Conservation (phyloP, 1,140 invertebrate species). For the Medauroidea extradentata region DNA sequence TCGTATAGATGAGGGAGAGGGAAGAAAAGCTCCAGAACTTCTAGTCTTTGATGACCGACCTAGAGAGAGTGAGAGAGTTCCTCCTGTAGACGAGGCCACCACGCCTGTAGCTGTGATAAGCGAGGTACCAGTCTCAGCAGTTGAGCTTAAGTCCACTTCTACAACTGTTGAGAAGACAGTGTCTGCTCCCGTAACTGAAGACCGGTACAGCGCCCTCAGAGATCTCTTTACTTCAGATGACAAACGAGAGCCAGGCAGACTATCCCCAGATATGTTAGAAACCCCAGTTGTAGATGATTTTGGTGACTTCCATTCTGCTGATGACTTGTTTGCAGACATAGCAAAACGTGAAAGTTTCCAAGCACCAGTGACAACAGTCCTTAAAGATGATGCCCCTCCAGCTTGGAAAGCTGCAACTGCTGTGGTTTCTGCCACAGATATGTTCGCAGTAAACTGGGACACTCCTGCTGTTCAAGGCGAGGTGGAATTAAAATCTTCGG, state of each 20-base stretch:
- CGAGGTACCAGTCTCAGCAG: neutral
- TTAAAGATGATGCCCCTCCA: neutral
- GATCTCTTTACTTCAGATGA: slow-evolving; percentile 28
- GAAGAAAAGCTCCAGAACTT: slow-evolving; percentile 16
- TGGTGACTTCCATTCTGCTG: slow-evolving; percentile 53
- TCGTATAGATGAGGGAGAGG: slow-evolving; percentile 30
- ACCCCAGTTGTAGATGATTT: slow-evolving; percentile 48
- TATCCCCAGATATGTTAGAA: slow-evolving; percentile 18
- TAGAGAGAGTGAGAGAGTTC: neutral
- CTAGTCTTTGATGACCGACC: too few species aligned
- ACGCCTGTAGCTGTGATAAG: neutral
- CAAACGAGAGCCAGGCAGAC: slow-evolving; percentile 9
- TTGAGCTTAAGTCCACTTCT: neutral
- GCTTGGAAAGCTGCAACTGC: neutral
- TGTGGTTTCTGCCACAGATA: neutral
- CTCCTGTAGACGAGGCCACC: too few species aligned
- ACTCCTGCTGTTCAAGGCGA: too few species aligned
- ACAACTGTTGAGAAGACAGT: slow-evolving; percentile 17
- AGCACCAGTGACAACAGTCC: too few species aligned
- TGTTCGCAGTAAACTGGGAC: slow-evolving; percentile 3
- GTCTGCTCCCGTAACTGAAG: slow-evolving; percentile 29
- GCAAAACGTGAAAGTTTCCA: neutral
- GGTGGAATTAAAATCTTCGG: too few species aligned
- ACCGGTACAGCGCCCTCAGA: slow-evolving; percentile 49
- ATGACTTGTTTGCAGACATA: slow-evolving; percentile 16